Conservation (phyloP, 2,888 invertebrate species). For the Lampropteryx suffumata region DNA sequence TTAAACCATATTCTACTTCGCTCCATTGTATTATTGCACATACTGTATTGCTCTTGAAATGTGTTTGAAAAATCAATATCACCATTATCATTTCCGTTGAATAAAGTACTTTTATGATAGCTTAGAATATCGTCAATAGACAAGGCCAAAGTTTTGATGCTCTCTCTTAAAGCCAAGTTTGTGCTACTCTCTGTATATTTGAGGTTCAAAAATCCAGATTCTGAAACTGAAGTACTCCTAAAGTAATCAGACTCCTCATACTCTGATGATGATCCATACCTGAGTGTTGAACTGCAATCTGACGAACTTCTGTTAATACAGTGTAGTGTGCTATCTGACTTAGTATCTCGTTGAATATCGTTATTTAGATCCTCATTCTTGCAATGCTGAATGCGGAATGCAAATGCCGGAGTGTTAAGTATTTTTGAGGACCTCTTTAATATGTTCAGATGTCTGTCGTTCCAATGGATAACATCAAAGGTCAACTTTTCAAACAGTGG, state of each 20-base stretch:
- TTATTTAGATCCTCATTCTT: neutral
- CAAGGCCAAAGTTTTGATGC: slow-evolving; percentile 18
- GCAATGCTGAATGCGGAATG: slow-evolving; percentile 3
- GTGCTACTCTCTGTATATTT: slow-evolving; percentile 7
- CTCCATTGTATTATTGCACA: slow-evolving; percentile 6
- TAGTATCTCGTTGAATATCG: neutral
- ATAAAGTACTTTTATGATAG: slow-evolving; percentile 14
- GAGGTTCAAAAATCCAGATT: slow-evolving; percentile 13
- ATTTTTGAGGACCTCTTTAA: slow-evolving; percentile 20
- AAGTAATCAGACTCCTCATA: slow-evolving; percentile 9
- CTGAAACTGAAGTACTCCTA: slow-evolving; percentile 9
- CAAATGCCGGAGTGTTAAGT: slow-evolving; percentile 1
- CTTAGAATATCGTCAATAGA: slow-evolving; percentile 22
- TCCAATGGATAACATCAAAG: slow-evolving; percentile 32
- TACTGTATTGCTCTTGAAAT: neutral
- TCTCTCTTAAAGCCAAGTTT: slow-evolving; percentile 15
- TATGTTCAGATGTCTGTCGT: slow-evolving; percentile 26
- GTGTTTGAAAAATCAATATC: slow-evolving; percentile 19
- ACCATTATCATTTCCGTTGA: slow-evolving; percentile 26
- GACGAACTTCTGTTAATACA: slow-evolving; percentile 3
- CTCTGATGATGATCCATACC: slow-evolving; percentile 8
- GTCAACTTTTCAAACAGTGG: slow-evolving; percentile 22
- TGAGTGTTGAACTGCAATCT: slow-evolving; percentile 20
- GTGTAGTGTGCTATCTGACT: slow-evolving; percentile 10
- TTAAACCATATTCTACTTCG: slow-evolving; percentile 17